Percentiles rank a stretch among this genome's conserved stretches.
These are phyloP conservation scores for Gallinago jamesoni DNA, from an alignment of 2,113 vertebrate genomes.

Conservation along the genomic window DNA sequence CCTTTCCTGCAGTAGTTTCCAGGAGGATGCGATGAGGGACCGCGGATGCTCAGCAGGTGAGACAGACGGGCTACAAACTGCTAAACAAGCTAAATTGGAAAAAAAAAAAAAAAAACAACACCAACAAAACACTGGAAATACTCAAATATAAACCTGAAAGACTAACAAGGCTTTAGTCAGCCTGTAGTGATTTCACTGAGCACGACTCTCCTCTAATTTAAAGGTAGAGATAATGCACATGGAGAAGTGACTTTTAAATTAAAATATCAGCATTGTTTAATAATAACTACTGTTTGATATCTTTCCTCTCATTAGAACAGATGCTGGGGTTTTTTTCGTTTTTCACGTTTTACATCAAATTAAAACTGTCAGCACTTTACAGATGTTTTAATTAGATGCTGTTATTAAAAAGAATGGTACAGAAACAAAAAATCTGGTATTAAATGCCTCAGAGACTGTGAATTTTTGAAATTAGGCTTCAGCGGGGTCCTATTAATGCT, in stretches of 20 bases:
- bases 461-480: conserved; percentile 70
- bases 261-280: conserved; percentile 59
- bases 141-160: neutral
- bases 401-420: conserved; percentile 78
- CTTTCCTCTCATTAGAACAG: conserved; percentile 47
- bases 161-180: neutral
- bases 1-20: neutral
- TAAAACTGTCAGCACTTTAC: conserved; percentile 77
- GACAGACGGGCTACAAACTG: neutral
- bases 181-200: neutral
- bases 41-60: neutral
- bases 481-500: conserved; percentile 72
- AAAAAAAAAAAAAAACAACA: neutral
- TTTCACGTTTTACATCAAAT: conserved; percentile 74
- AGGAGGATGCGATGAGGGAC: neutral
- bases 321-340: conserved; percentile 42
- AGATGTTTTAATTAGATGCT: conserved; percentile 83
- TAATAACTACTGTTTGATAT: conserved; percentile 40
- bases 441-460: conserved; percentile 69
- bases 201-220: neutral
- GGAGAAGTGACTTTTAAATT: conserved; percentile 62
- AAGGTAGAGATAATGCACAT: neutral
- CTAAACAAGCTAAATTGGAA: neutral
- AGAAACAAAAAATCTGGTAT: conserved; percentile 66
- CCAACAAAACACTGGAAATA: neutral